Base-by-base conservation (phyloP, 92 coral and sea anemone genomes). In the Porites lobata region DNA sequence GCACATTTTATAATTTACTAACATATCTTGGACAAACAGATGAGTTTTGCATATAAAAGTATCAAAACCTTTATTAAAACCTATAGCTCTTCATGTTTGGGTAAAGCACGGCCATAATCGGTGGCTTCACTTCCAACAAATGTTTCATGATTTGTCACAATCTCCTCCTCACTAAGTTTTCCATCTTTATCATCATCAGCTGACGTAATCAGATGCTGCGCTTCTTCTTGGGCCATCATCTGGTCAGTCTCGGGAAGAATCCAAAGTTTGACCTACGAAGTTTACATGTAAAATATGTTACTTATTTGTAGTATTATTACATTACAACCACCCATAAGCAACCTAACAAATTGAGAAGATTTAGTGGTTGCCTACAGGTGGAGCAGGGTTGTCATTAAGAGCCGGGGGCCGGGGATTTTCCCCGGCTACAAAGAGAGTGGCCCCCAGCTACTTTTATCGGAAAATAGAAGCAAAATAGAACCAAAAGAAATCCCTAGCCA, bases 41-140 rank as follows among this genome's bases (percentile, higher is more conserved):
- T 59, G 38, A 59, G 38, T 10, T 62, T 85, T 76, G 20, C 2
- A 76, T 65, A 53, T 62, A 75, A 85, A 85, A 76, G 43, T 53
- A 69, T 32, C 22, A 85, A 32, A 68, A 84, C 21, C 61, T 10
- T 20, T 8, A 9, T 18, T 32, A 62, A 15, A 26, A 11, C 29
- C 59, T 72, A 95, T 90, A 95, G 96, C 58, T 95, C 98, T 29
- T 74, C 93, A 71, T 95, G 94, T 51, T 81, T 52, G 1, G 99
- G 99, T 50, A 96, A 84, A 50, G 99, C 99, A 57, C 95, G 96
- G 8, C 99, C 99, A 94, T 96, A 96, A 81, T 98, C 99, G 17
- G 99, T 98, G 10, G 98, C 99, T 71, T 98, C 99, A 64, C 99
- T 98, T 32, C 99, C 99, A 38, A 96, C 98, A 90, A 98, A 98